Percentiles rank a stretch among this genome's conserved stretches.
Evolutionary conservation across 2,113 vertebrate genomes (phyloP).

Genomic region (Phasianus colchicus): DNA sequence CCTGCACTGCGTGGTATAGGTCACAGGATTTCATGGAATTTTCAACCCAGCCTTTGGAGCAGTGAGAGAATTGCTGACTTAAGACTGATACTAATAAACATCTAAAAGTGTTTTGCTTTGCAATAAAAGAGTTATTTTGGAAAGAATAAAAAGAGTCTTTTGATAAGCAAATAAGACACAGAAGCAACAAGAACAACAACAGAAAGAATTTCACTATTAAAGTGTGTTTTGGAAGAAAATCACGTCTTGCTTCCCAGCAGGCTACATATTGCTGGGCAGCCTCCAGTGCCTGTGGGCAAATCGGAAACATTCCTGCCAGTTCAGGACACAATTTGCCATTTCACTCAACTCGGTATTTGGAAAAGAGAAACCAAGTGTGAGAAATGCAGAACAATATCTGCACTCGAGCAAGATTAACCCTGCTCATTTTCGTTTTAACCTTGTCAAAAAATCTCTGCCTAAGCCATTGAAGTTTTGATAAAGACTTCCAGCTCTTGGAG

Average conservation of each 20-base stretch:
- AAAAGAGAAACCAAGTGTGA: conserved; percentile 12
- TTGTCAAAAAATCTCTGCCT: neutral
- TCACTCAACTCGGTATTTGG: conserved; percentile 27
- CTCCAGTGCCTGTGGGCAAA: conserved; percentile 41
- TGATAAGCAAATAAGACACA: neutral
- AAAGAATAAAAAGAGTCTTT: neutral
- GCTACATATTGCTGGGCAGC: conserved; percentile 4
- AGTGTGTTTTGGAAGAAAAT: neutral
- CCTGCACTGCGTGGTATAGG: neutral
- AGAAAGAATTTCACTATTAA: neutral
- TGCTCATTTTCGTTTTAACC: neutral
- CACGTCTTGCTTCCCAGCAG: neutral
- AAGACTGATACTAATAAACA: neutral
- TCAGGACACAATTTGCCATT: conserved; percentile 4
- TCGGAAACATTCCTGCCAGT: neutral
- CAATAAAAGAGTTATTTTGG: neutral
- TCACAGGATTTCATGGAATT: neutral
- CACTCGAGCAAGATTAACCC: neutral
- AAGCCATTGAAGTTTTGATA: neutral
- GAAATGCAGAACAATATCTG: conserved; percentile 12
- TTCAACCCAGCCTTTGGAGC: neutral
- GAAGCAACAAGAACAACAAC: neutral
- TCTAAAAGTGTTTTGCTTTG: neutral
- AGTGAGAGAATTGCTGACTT: neutral
- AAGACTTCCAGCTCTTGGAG: neutral